Base-by-base conservation (phyloP, 2,797 vertebrate species). In the Phalloptychus januarius region DNA sequence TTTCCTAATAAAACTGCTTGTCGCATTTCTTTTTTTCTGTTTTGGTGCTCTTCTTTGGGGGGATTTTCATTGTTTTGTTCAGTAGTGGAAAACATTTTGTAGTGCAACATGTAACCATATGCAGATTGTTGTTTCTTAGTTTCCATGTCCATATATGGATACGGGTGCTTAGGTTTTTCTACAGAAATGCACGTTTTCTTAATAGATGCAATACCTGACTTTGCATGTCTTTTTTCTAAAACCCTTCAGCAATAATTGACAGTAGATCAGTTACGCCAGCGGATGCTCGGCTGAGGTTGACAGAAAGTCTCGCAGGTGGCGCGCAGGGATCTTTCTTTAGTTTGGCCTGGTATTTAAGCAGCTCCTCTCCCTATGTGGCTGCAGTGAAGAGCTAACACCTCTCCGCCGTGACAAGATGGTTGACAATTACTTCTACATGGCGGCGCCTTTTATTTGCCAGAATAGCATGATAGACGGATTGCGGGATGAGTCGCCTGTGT, bases 321-420 rank as follows among this genome's bases (percentile, higher is more conserved):
- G 4, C 75, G 79, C 36, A 2, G 12, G 7, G 23, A 77, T 74
- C 76, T 79, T 38, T 79, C 36, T 58, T 42, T 56, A 10, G 78
- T 86, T 87, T 80, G 74, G 28, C 71, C 36, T 80, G 81, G 86
- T 85, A 81, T 69, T 5, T 3, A 75, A 74, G n/a, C 1, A 33
- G 77, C 67, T 70, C 52, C 73, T 79, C 79, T 40, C 33, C 31
- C 46, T 75, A 25, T 1, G 0, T 33, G 31, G 76, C 45, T 7
- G 10, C n/a, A 50, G 71, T 77, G 73, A 33, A 71, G 75, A 33
- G 75, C 79, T 38, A 54, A 8, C 7, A 1, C n/a, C 25, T 77
- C 40, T 89, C 80, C 71, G 79, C 71, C 42, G 75, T 2, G 0
- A 71, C 71, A 77, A 20, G 77, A 28, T 74, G 65, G 50, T 80